Conservation (phyloP, 2,797 vertebrate genomes). For the Knipowitschia caucasica region DNA sequence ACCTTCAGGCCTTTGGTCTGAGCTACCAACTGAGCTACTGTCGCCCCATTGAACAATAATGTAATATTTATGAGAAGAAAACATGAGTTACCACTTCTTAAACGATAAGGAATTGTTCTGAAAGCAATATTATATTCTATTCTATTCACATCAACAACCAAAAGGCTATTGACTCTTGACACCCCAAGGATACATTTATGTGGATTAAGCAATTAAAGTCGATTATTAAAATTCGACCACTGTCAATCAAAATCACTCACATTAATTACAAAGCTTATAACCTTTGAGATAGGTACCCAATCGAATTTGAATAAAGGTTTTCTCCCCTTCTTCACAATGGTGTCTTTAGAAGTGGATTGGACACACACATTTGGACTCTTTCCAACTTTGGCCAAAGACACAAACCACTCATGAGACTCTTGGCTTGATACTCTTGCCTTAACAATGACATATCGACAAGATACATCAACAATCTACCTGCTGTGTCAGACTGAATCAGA, state of each 20-base stretch:
- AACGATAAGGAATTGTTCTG: no score
- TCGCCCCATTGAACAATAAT: no score
- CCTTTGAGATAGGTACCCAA: conserved; percentile 18
- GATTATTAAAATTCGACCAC: background rate
- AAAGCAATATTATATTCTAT: no score
- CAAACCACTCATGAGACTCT: conserved; percentile 9
- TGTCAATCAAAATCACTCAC: background rate
- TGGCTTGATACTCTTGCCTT: conserved; percentile 18
- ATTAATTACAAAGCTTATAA: conserved; percentile 21
- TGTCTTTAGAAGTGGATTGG: conserved; percentile 24
- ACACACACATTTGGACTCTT: conserved; percentile 19
- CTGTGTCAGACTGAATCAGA: conserved; percentile 34
- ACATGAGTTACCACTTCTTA: no score
- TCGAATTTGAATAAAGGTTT: conserved; percentile 29
- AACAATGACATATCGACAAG: conserved; percentile 28
- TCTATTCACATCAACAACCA: no score
- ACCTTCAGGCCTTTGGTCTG: no score
- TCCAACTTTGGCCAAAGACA: conserved; percentile 26
- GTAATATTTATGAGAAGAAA: no score
- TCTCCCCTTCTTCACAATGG: conserved; percentile 12
- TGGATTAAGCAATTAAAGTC: no score
- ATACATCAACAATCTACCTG: conserved; percentile 18
- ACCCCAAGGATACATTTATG: no score
- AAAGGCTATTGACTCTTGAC: no score
- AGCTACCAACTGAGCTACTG: no score